These are phyloP conservation scores for Bostrychus sinensis DNA, from an alignment of 2,113 vertebrate species.

Conservation along the genomic window DNA sequence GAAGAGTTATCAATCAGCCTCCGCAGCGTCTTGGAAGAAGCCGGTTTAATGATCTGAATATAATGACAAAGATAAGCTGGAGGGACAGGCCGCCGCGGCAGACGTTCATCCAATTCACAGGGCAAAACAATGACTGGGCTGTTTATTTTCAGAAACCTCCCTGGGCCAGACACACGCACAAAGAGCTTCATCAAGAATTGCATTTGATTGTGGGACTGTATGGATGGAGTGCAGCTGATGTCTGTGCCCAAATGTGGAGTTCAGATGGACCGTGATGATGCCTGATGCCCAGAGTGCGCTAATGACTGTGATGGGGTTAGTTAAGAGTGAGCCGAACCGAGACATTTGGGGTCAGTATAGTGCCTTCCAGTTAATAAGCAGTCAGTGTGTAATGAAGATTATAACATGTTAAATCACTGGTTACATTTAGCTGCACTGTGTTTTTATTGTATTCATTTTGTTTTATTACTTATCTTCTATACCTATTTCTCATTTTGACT, in stretches of 20 bases:
- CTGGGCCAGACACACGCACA: slow-evolving; percentile 10
- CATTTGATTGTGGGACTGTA: slow-evolving; percentile 47
- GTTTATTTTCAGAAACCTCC: slow-evolving; percentile 35
- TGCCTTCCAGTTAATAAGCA: background rate
- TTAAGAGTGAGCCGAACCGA: background rate
- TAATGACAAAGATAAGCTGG: slow-evolving; percentile 30
- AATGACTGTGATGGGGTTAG: slow-evolving; percentile 24
- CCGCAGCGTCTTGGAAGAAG: background rate
- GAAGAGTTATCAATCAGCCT: slow-evolving; percentile 20
- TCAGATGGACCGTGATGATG: slow-evolving; percentile 19
- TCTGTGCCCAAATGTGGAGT: background rate
- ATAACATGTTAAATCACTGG: background rate
- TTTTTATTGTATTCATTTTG: no score
- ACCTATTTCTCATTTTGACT: no score
- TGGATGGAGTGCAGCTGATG: slow-evolving; percentile 11
- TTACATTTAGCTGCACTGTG: background rate
- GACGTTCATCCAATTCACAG: slow-evolving; percentile 36
- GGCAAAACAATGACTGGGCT: slow-evolving; percentile 12
- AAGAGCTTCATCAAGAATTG: slow-evolving; percentile 50
- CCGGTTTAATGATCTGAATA: slow-evolving; percentile 22
- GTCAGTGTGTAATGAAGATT: background rate
- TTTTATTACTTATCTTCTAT: no score
- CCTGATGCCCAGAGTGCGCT: slow-evolving; percentile 10
- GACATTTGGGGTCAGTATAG: background rate
- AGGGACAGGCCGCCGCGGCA: slow-evolving; percentile 27